Conservation (phyloP, 2,888 invertebrate species). For the Aspidiotus destructor region DNA sequence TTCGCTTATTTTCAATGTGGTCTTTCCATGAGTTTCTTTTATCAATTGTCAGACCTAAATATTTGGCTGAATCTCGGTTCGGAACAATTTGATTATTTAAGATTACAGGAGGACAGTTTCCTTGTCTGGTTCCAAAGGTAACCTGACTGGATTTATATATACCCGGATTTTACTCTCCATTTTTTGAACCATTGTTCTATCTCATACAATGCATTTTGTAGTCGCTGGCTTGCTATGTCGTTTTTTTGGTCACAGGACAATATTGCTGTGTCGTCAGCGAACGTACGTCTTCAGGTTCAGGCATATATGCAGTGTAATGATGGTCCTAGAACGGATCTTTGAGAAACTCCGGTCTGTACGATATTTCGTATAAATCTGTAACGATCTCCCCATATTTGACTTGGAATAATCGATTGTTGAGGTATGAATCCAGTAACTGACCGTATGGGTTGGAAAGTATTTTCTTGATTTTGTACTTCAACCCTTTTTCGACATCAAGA, state of each 20-base stretch:
- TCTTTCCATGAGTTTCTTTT: conserved; percentile 37
- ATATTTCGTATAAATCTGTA: too few relatives aligned
- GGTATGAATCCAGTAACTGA: too few relatives aligned
- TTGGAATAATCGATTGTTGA: too few relatives aligned
- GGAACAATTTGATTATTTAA: neutral
- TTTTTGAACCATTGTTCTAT: neutral
- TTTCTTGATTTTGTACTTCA: too few relatives aligned
- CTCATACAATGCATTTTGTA: neutral
- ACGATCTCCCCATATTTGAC: too few relatives aligned
- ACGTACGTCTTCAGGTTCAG: too few relatives aligned
- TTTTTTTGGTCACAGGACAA: neutral
- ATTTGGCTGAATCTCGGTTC: neutral
- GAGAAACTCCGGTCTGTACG: too few relatives aligned
- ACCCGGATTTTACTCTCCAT: neutral
- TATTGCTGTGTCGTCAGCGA: neutral
- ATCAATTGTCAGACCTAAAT: neutral
- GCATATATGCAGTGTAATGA: too few relatives aligned
- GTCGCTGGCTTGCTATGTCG: neutral
- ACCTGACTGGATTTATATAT: neutral
- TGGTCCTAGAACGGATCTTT: too few relatives aligned
- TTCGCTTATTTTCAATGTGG: too few relatives aligned
- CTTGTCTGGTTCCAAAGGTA: neutral
- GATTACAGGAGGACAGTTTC: neutral
- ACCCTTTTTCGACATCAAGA: too few relatives aligned
- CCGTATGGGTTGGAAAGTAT: too few relatives aligned